Evolutionary conservation across 2,888 invertebrate species (phyloP).

Genomic region (Neria commutata): DNA sequence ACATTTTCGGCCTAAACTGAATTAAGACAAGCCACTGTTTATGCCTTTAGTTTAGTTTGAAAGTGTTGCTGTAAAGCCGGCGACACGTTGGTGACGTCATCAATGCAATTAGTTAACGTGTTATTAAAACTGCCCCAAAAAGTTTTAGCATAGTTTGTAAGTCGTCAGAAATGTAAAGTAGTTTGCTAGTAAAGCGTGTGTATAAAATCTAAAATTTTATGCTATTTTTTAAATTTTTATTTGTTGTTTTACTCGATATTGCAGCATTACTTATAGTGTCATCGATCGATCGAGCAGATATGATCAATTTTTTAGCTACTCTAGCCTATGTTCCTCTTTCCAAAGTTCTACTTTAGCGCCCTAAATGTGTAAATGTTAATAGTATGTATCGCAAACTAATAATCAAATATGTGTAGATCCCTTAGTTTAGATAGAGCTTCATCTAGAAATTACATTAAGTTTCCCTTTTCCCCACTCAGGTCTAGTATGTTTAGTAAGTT

Average conservation of each 20-base stretch:
- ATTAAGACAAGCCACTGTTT: conserved; percentile 4
- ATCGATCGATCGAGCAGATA: no score
- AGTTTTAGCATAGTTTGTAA: neutral
- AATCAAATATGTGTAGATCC: no score
- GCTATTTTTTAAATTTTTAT: neutral
- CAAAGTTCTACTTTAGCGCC: neutral
- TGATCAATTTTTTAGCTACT: no score
- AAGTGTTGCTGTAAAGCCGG: neutral
- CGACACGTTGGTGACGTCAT: conserved; percentile 8
- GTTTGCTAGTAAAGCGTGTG: neutral
- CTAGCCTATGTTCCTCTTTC: no score
- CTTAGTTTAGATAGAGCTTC: neutral
- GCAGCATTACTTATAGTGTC: no score
- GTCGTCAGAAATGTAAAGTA: neutral
- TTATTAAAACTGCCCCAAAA: conserved; percentile 12
- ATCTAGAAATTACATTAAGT: neutral
- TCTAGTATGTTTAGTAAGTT: neutral
- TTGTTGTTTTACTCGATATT: conserved; percentile 5
- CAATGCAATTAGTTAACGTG: conserved; percentile 14
- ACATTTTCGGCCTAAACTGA: neutral
- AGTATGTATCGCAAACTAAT: no score
- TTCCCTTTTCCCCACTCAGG: neutral
- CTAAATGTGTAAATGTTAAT: no score
- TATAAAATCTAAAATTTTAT: conserved; percentile 13
- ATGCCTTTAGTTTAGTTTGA: neutral